These are phyloP conservation scores for Lontra canadensis DNA, from an alignment of 2,113 vertebrate genomes.

Conservation along the genomic window DNA sequence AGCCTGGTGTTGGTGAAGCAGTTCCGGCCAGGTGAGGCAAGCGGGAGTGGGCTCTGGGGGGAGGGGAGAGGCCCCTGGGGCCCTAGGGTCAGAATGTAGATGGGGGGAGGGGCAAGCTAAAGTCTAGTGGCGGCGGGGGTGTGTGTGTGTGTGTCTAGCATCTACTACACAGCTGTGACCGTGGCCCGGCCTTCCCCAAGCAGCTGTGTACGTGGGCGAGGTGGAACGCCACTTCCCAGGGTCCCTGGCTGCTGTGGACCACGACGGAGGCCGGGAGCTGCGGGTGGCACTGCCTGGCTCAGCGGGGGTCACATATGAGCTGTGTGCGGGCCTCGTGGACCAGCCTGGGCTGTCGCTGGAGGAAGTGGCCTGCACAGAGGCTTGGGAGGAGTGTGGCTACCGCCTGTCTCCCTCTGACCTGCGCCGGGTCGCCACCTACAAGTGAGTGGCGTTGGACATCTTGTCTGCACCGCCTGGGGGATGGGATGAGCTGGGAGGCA, in stretches of 20 bases:
- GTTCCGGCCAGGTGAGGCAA: constrained; percentile 68
- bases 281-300: constrained; percentile 84
- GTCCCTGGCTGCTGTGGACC: constrained; percentile 76
- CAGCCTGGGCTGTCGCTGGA: constrained; percentile 92
- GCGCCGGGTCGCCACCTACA: constrained; percentile 91
- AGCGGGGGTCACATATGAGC: constrained; percentile 91
- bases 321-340: constrained; percentile 95
- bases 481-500: rapidly evolving
- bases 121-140: not conserved
- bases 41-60: rapidly evolving
- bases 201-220: constrained; percentile 94
- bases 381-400: constrained; percentile 96
- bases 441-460: constrained; percentile 78
- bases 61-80: not conserved
- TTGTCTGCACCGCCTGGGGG: rapidly evolving
- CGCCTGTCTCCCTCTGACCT: constrained; percentile 84
- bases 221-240: constrained; percentile 86
- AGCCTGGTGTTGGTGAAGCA: constrained; percentile 76
- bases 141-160: no score
- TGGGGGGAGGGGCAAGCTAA: not conserved
- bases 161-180: rapidly evolving
- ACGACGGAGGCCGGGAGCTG: constrained; percentile 64
- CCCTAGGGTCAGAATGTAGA: no score
- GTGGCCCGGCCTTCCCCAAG: rapidly evolving
- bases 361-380: constrained; percentile 92